Evolutionary conservation across 2,113 vertebrate species (phyloP), one percentile per base, ranked within the genome.

Genomic region (Piprites chloris): DNA sequence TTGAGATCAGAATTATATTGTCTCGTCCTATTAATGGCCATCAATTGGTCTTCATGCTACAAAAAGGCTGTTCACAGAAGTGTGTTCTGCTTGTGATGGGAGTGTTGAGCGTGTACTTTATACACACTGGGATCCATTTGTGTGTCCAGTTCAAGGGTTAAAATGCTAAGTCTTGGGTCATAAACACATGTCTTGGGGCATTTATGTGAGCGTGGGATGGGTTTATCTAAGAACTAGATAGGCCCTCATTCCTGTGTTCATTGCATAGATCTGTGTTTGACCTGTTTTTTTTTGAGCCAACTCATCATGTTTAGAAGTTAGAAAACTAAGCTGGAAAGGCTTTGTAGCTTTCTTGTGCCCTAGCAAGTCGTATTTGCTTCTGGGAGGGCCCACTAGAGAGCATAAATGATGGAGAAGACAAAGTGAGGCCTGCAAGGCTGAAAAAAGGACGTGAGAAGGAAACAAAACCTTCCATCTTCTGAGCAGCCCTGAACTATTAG

Each of bases 121-220:
- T 79, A 59, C 26, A 27, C 13, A 18, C 11, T 56, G 41, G 33
- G 35, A 52, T 77, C 44, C 26, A 32, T 65, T 77, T 79, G 12
- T 68, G 6, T 63, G 59, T 50, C 41, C 24, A n/a, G 17, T 77
- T 81, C 30, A 87, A 39, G 11, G 23, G 35, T 55, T 75, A 50
- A 84, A 76, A 32, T 81, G 30, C 12, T 47, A 47, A 42, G 16
- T 73, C 26, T 65, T 84, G 21, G 21, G 53, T 77, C 28, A 56
- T 76, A 69, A 69, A 61, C 65, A 32, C 0, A 0, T 33, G n/a
- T 50, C 30, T 47, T 4, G 1, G 35, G 23, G 15, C 17, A 32
- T 63, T 71, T 67, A 39, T 73, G 23, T 58, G 47, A 79, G 52
- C 59, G 30, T 66, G 27, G 7, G 46, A 69, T 39, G 39, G 15